Evolutionary conservation across 1,140 invertebrate species (phyloP).

Genomic region (Drosophila insularis): DNA sequence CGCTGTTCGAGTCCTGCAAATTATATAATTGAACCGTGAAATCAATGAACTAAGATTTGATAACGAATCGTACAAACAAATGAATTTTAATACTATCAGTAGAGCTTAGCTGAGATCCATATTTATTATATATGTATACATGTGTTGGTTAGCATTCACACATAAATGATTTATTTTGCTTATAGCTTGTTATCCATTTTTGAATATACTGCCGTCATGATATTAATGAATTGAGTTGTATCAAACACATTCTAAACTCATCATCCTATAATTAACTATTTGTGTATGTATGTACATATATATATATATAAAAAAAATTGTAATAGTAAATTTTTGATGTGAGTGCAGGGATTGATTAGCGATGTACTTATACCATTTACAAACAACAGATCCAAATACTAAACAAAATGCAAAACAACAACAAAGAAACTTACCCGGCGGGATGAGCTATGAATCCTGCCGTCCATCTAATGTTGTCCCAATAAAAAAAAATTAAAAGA

Average conservation of each 20-base stretch:
- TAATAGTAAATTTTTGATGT: too few relatives aligned
- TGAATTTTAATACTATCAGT: neutral
- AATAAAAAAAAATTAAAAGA: constrained; percentile 82
- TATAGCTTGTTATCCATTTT: constrained; percentile 24
- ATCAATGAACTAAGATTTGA: neutral
- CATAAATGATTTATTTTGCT: constrained; percentile 19
- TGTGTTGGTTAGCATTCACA: constrained; percentile 32
- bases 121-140: constrained; percentile 15
- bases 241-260: neutral
- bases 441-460: constrained; percentile 83
- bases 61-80: neutral
- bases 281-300: neutral
- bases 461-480: constrained; percentile 83
- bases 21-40: constrained; percentile 1
- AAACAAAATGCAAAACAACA: constrained; percentile 56
- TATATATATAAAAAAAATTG: too few relatives aligned
- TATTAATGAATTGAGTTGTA: neutral
- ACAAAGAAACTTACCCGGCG: constrained; percentile 82
- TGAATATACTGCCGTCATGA: neutral
- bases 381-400: constrained; percentile 20
- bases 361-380: neutral
- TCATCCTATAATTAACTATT: neutral
- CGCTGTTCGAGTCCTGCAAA: constrained; percentile 86
- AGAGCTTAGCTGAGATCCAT: constrained; percentile 28
- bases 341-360: constrained; percentile 10